These are phyloP conservation scores for Drosophila recens DNA, from an alignment of 2,888 invertebrate species.

Conservation along the genomic window DNA sequence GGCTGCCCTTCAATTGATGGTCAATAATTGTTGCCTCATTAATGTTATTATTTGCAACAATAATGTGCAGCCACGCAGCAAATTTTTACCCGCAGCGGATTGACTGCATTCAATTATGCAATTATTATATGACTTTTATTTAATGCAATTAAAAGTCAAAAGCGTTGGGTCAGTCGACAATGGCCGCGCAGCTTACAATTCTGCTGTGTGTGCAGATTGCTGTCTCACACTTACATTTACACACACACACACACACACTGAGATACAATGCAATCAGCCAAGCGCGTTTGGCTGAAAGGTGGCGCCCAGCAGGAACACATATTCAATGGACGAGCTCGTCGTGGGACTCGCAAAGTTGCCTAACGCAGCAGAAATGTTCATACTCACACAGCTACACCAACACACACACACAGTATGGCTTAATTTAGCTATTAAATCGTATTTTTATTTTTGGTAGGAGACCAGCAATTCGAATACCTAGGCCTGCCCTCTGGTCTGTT, in stretches of 20 bases:
- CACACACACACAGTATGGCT: constrained; percentile 30
- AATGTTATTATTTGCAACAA: constrained; percentile 48
- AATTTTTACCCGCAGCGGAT: constrained; percentile 35
- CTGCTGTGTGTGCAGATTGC: constrained; percentile 68
- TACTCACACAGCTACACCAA: constrained; percentile 13
- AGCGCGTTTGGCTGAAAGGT: constrained; percentile 33
- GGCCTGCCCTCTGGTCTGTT: neutral
- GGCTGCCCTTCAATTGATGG: constrained; percentile 10
- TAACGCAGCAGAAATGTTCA: constrained; percentile 74
- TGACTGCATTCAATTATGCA: constrained; percentile 73
- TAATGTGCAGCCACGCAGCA: constrained; percentile 52
- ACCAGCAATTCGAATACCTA: constrained; percentile 28
- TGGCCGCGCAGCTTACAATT: constrained; percentile 45
- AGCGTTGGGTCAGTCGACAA: constrained; percentile 53
- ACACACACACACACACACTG: constrained; percentile 26
- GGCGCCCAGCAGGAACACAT: constrained; percentile 27
- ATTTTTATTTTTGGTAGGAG: constrained; percentile 62
- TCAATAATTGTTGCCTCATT: constrained; percentile 53
- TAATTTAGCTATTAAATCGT: constrained; percentile 81
- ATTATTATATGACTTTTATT: constrained; percentile 80
- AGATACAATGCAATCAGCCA: constrained; percentile 66
- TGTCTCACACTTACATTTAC: constrained; percentile 20
- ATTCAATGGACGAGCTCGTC: constrained; percentile 43
- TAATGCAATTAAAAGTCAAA: constrained; percentile 82
- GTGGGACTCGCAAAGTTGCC: constrained; percentile 67